Evolutionary conservation across 2,113 vertebrate genomes (phyloP).

Genomic region (Peromyscus maniculatus): DNA sequence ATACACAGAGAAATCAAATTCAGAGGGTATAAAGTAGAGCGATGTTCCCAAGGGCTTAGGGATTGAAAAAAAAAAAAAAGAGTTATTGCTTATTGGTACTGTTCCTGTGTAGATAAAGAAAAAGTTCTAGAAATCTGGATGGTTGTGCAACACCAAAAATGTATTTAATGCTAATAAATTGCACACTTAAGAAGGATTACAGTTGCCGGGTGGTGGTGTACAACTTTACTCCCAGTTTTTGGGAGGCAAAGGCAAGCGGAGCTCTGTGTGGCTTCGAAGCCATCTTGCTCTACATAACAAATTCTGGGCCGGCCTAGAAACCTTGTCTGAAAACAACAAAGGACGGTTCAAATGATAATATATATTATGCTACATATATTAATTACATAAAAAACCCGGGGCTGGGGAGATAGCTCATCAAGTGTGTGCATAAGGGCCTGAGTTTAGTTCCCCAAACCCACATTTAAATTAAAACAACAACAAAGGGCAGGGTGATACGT

Average conservation of each 20-base stretch:
- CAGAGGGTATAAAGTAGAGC: neutral
- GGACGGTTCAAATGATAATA: neutral
- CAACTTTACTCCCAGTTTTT: neutral
- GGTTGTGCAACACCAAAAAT: neutral
- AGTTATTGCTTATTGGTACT: neutral
- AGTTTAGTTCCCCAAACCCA: neutral
- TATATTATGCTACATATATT: slow-evolving; percentile 14
- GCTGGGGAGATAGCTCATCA: neutral
- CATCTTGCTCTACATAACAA: neutral
- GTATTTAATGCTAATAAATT: neutral
- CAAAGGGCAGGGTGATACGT: too few relatives aligned
- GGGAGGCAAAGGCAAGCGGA: neutral
- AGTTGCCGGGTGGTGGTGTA: too few relatives aligned
- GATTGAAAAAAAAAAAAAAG: neutral
- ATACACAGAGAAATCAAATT: neutral
- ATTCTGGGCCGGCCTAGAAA: neutral
- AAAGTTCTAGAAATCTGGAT: slow-evolving; percentile 13
- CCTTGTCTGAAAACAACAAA: neutral
- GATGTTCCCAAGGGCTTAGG: neutral
- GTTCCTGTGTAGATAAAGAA: slow-evolving; percentile 16
- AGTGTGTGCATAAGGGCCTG: neutral
- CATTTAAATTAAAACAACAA: neutral
- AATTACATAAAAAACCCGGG: neutral
- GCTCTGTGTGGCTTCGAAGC: neutral
- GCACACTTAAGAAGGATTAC: neutral